These are phyloP conservation scores for Leptodactylus fuscus DNA, from an alignment of 2,113 vertebrate species.

Conservation along the genomic window DNA sequence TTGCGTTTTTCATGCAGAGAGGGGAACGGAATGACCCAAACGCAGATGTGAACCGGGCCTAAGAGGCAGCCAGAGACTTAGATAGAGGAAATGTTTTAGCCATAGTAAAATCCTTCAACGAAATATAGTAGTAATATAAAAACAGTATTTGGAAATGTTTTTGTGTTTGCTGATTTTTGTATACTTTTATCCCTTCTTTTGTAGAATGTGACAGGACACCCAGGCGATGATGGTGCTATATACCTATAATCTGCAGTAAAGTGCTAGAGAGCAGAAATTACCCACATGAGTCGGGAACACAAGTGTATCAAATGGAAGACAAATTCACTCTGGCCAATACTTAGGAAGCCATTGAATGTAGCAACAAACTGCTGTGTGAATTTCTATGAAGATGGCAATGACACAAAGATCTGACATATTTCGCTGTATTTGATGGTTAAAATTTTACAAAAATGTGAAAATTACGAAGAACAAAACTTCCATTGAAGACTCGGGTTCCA, in stretches of 20 bases:
- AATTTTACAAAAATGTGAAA: background rate
- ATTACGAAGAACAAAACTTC: background rate
- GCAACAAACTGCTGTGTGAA: background rate
- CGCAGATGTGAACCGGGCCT: no score
- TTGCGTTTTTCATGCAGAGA: no score
- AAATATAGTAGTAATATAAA: background rate
- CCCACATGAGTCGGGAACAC: background rate
- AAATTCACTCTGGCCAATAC: no score
- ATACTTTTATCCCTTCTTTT: background rate
- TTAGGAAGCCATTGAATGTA: background rate
- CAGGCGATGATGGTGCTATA: background rate
- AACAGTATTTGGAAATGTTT: background rate
- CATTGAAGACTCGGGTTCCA: background rate
- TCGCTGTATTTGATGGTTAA: background rate
- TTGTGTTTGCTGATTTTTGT: background rate
- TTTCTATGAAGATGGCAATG: background rate
- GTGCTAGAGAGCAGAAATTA: background rate
- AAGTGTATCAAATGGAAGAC: background rate
- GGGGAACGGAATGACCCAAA: no score
- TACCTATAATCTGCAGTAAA: background rate
- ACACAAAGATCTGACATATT: background rate
- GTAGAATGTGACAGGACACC: no score
- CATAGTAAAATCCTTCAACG: no score
- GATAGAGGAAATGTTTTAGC: no score
- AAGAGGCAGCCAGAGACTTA: no score